Conservation (phyloP, 2,797 vertebrate species). For the Phoebastria nigripes region DNA sequence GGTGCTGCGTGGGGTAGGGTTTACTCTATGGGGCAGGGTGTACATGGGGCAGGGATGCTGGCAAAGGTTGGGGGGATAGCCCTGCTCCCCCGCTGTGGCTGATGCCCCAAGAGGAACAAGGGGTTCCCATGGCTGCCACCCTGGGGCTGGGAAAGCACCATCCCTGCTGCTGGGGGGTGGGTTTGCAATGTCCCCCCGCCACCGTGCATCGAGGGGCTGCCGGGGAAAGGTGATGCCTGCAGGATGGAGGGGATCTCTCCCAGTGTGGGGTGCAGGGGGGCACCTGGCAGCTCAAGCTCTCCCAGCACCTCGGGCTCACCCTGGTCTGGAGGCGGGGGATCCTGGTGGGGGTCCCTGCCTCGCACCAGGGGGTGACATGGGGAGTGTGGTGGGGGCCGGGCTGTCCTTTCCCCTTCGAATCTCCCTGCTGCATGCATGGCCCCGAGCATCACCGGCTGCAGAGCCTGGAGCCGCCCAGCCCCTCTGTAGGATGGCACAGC, state of each 20-base stretch:
- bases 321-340: background rate
- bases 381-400: accelerated
- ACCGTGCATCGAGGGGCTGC: background rate
- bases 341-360: background rate
- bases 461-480: background rate
- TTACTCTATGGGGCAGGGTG: background rate
- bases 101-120: background rate
- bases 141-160: accelerated
- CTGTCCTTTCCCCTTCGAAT: background rate
- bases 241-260: background rate
- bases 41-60: background rate
- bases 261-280: background rate
- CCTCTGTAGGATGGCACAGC: accelerated
- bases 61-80: background rate
- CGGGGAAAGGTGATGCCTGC: background rate
- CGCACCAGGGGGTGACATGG: accelerated
- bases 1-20: background rate
- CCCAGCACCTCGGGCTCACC: background rate
- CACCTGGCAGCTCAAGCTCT: background rate
- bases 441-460: accelerated
- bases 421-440: background rate
- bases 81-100: accelerated
- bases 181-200: background rate
- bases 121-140: background rate
- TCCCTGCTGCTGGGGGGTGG: background rate